phyloP scores from a whole-genome alignment of 2,797 vertebrate genomes.

The Rhyacichthys aspro region DNA sequence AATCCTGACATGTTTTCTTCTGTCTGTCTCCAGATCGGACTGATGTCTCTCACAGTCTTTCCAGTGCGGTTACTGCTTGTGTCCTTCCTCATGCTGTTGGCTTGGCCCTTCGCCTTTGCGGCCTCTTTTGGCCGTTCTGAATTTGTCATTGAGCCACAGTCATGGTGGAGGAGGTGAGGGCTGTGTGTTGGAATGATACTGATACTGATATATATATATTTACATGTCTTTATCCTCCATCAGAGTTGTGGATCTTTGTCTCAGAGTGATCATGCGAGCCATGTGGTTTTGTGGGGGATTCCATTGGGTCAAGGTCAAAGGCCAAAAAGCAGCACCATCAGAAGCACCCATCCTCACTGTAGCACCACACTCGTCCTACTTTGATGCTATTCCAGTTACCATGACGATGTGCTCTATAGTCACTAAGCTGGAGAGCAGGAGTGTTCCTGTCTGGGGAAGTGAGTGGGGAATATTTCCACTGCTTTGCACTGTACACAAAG shows the following conservation, averaged over 20 bases:
- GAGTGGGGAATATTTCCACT: conserved; percentile 64
- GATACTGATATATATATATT: background rate
- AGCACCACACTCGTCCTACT: conserved; percentile 95
- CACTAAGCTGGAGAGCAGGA: conserved; percentile 93
- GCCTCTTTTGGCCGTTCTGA: conserved; percentile 86
- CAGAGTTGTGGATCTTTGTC: conserved; percentile 84
- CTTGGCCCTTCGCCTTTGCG: conserved; percentile 93
- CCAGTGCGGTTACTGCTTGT: conserved; percentile 90
- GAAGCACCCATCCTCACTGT: conserved; percentile 90
- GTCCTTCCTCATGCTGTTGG: conserved; percentile 92
- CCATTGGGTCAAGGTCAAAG: conserved; percentile 92
- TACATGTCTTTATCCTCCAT: background rate
- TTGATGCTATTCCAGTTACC: conserved; percentile 95
- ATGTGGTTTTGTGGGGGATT: conserved; percentile 98
- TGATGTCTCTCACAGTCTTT: conserved; percentile 94
- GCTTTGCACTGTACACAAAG: background rate
- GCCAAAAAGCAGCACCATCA: conserved; percentile 80
- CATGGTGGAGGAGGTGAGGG: conserved; percentile 89
- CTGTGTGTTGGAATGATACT: background rate
- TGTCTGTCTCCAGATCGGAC: conserved; percentile 81
- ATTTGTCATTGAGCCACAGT: conserved; percentile 82
- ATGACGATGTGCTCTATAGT: conserved; percentile 96
- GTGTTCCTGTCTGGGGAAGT: conserved; percentile 98
- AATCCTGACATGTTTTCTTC: background rate
- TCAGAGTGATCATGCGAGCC: conserved; percentile 89